Base-by-base conservation (phyloP, 2,888 invertebrate species). In the Agonopterix heracliana region DNA sequence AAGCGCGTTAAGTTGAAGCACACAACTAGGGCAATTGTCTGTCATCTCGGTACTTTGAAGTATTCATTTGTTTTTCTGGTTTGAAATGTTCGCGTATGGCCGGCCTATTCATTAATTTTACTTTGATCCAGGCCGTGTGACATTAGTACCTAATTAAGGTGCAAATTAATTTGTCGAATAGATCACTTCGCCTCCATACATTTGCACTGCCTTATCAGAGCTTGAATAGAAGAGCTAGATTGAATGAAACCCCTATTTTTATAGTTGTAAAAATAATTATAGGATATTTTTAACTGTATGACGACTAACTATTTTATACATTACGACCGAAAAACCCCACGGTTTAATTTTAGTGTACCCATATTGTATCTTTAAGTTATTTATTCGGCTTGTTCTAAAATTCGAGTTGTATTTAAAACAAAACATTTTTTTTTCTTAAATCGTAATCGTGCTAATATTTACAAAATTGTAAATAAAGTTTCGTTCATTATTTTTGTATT, bases 391-490 rank as follows among this genome's bases (percentile, higher is more conserved):
- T 44, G n/a, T 47, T 45, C 8, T 35, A 26, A n/a, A 44, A 9
- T 7, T 44, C 17, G 9, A 44, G 26, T 11, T 44, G 2, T 10
- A n/a, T 41, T 41, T 7, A 40, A 26, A 17, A 3, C 2, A 26
- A 26, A 26, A 17, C 26, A 5, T 26, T 26, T 26, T 26, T 26
- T 2, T 17, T 17, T 17, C 17, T 26, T 26, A 3, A 26, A 26
- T 26, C 26, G 5, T 26, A 26, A 26, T 26, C 26, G 26, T 26
- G 26, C 26, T 26, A 26, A 26, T 26, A 26, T 26, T 38, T 38
- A 38, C 38, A n/a, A 53, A 48, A 52, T 54, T 63, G 60, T 62
- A 62, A 59, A 62, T 59, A 59, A 52, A 45, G 35, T 12, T 26
- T 26, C 26, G 56, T 59, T 56, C 55, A 56, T 57, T 45, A 56